Evolutionary conservation across 1,140 invertebrate species (phyloP).

Genomic region (Drosophila guanche): DNA sequence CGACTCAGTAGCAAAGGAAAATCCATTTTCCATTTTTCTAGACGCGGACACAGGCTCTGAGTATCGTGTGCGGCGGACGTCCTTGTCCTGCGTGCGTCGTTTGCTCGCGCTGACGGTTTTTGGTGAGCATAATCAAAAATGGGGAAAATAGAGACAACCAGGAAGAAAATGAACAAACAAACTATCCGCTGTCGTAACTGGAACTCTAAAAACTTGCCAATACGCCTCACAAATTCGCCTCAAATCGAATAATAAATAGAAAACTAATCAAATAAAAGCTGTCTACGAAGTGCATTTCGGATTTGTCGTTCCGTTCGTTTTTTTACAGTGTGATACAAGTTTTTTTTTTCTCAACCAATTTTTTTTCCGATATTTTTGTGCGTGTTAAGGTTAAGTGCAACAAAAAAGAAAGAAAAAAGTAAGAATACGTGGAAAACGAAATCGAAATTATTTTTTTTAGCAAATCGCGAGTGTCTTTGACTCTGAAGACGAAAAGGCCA

Average conservation of each 20-base stretch:
- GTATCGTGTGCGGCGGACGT: slow-evolving; percentile 71
- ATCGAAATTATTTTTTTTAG: slow-evolving; percentile 8
- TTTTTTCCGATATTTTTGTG: slow-evolving; percentile 12
- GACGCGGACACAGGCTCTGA: slow-evolving; percentile 62
- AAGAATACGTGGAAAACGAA: slow-evolving; percentile 36
- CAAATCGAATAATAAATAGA: not conserved
- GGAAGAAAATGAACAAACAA: slow-evolving; percentile 7
- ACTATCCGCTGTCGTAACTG: slow-evolving; percentile 1
- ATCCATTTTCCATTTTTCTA: slow-evolving; percentile 71
- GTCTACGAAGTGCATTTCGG: not conserved
- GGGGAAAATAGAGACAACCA: slow-evolving; percentile 21
- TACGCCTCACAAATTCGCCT: not conserved
- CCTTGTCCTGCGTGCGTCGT: slow-evolving; percentile 69
- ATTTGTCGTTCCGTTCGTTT: slow-evolving; percentile 1
- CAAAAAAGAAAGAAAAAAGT: slow-evolving; percentile 10
- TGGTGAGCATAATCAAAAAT: slow-evolving; percentile 35
- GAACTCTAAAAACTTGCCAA: no score
- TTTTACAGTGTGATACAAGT: slow-evolving; percentile 1
- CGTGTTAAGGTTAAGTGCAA: slow-evolving; percentile 18
- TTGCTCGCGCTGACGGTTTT: slow-evolving; percentile 58
- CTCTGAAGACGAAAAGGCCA: slow-evolving; percentile 29
- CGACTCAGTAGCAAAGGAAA: slow-evolving; percentile 38
- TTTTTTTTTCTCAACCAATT: slow-evolving; percentile 2
- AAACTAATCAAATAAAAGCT: not conserved
- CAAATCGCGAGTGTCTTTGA: slow-evolving; percentile 34